Base-by-base conservation (phyloP, 2,113 vertebrate genomes). In the Mixornis gularis region DNA sequence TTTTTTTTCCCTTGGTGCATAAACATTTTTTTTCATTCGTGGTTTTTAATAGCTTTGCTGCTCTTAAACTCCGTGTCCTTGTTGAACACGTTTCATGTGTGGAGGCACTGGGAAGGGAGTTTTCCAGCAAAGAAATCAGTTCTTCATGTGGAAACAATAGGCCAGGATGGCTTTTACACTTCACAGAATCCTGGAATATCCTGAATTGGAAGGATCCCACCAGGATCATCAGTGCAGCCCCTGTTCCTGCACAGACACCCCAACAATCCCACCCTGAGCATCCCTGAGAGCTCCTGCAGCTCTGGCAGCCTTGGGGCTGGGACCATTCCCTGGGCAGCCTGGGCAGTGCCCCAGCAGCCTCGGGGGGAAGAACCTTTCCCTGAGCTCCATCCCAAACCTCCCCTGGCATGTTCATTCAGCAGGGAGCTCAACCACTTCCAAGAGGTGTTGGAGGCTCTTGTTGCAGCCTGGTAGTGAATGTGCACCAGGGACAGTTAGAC, bases 21-120 rank as follows among this genome's bases (percentile, higher is more conserved):
- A 87, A 89, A 83, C 49, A 21, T 53, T 48, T 38, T 46, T 46
- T 84, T 89, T 85, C 32, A 29, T 53, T 51, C 1, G 5, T 86
- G 70, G 44, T 63, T 95, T 94, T 92, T 92, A 92, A 79, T 84
- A 82, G 59, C 63, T 94, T 89, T 89, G 63, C 81, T 65, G 74
- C 94, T 95, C 70, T 85, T 78, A 64, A 81, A 36, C 83, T 78
- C 77, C 0, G 5, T 93, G 92, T 78, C 92, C 77, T 74, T n/a
- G n/a, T 6, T 71, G 58, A 89, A 71, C 52, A 24, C 3, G 11
- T 72, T 90, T 79, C 26, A 4, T 65, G 41, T 34, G 38, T 41
- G 77, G 83, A 86, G 93, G 93, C 92, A 8, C 91, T 13, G 48
- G 38, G 70, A 89, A 79, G 91, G 94, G 88, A 74, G 29, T n/a